A percentile compares a stretch with the other conserved stretches of the same genome.
Conservation (phyloP, 1,140 invertebrate species). For the Drosophila nigromelanica region DNA sequence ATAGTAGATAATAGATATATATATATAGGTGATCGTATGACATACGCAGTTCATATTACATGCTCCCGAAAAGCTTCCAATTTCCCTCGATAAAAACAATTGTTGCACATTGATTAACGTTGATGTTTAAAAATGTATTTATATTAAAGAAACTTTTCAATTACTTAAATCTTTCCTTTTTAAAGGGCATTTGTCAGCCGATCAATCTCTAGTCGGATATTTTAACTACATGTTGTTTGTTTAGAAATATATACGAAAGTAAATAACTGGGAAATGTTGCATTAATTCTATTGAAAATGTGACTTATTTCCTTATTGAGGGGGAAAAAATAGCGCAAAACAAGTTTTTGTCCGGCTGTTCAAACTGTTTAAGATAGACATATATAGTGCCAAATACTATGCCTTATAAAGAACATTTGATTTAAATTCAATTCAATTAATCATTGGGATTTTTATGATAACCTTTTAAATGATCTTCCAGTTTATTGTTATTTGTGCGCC, state of each 20-base stretch:
- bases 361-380: slow-evolving; percentile 9
- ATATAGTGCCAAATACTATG: background rate
- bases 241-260: slow-evolving; percentile 30
- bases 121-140: no score
- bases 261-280: slow-evolving; percentile 28
- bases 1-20: no score
- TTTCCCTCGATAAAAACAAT: background rate
- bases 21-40: no score
- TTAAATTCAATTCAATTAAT: slow-evolving; percentile 53
- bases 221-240: background rate
- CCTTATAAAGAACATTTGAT: slow-evolving; percentile 11
- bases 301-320: slow-evolving; percentile 21
- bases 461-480: slow-evolving; percentile 28
- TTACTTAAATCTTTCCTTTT: no score
- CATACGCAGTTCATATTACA: no score
- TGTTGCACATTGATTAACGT: no score
- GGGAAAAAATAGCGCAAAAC: slow-evolving; percentile 31
- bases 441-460: slow-evolving; percentile 48
- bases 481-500: background rate
- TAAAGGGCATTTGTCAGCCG: slow-evolving; percentile 7
- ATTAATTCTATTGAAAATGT: slow-evolving; percentile 42
- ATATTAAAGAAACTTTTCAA: no score
- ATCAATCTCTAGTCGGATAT: background rate
- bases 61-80: no score
- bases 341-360: slow-evolving; percentile 34